Base-by-base conservation (phyloP, 2,113 vertebrate species). In the Cephalopholis sonnerati region DNA sequence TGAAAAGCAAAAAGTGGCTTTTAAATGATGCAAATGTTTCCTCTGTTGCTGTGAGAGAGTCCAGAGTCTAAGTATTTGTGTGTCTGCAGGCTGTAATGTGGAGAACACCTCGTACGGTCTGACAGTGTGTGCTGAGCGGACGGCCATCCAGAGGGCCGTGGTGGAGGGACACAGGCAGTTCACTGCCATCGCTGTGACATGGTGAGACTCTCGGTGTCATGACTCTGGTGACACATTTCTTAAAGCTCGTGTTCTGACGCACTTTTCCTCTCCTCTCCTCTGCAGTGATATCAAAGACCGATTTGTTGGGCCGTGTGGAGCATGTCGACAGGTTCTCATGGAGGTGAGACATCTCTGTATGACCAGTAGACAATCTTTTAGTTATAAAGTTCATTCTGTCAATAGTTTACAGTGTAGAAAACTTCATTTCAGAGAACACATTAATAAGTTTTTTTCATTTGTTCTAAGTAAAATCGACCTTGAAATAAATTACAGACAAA, bases 311-410 rank as follows among this genome's bases (percentile, higher is more conserved):
- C 98, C 97, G 0, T 99, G 98, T 0, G 97, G 97, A 0, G 97
- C 96, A 9, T 99, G 98, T 93, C 94, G 97, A 77, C 98, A 99
- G 92, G 97, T 99, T 65, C 96, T 99, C 81, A 95, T 97, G 94
- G 98, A 99, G 97, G 98, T 99, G 90, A 96, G 83, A 27, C 36
- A 13, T 4, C 57, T 58, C 6, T 22, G 46, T 39, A 63, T 72
- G 24, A 46, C 44, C 27, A 1, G 24, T 7, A 58, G 27, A 36
- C 16, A 32, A 27, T 58, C n/a, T 7, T 44, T 44, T 44, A 4
- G 9, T 32, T 59, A 27, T 57, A 9, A 24, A 24, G 24, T 17
- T 16, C 22, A 44, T 48, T 51, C 2, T 61, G 55, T 39, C 12
- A 8, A 2, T 32, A 36, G 50, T 10, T 61, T 24, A 25, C 12